Evolutionary conservation across 2,888 invertebrate genomes (phyloP).

Genomic region (Ochropacha duplaris): DNA sequence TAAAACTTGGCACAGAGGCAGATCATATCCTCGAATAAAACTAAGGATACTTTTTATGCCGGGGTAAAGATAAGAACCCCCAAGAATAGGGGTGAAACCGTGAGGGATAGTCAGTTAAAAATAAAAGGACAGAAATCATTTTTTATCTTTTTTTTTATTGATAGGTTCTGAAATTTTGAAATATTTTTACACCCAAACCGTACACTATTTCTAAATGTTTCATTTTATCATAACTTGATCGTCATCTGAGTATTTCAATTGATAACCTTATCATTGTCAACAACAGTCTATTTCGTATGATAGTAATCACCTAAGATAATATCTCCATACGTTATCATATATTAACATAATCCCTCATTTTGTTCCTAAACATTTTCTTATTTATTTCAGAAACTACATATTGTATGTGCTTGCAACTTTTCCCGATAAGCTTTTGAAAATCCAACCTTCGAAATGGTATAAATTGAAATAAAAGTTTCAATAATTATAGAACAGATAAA

Average conservation of each 20-base stretch:
- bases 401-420: not conserved
- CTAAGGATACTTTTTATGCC: no score
- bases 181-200: not conserved
- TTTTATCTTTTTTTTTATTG: no score
- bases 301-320: not conserved
- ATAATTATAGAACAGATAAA: not conserved
- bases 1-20: no score
- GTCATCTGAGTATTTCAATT: no score
- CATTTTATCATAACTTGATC: not conserved
- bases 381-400: not conserved
- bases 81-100: no score
- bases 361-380: slow-evolving; percentile 5
- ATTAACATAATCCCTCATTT: slow-evolving; percentile 9
- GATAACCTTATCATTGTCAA: not conserved
- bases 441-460: slow-evolving; percentile 8
- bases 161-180: not conserved
- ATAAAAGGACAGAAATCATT: no score
- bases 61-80: no score
- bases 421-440: slow-evolving; percentile 16
- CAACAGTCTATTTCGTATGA: not conserved
- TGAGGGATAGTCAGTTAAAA: no score
- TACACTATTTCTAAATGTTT: not conserved
- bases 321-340: not conserved
- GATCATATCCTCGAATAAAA: no score
- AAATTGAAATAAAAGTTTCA: not conserved